Evolutionary conservation across 2,113 vertebrate genomes (phyloP), one percentile per base, ranked within the genome.

Genomic region (Macroglossus sobrinus): DNA sequence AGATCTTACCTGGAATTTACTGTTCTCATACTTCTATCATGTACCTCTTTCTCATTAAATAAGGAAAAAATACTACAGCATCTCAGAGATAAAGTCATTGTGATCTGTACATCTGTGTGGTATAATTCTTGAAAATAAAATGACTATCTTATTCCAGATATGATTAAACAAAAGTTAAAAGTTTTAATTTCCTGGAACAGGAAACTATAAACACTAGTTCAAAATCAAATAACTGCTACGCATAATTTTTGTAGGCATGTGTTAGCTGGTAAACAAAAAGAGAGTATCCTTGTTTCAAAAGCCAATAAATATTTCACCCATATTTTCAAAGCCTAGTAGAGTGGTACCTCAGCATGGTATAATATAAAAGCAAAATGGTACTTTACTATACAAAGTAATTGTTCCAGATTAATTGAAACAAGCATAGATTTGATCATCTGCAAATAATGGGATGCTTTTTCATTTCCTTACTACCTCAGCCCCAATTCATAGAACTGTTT

Each of bases 371-470:
- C 7, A 89, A 61, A 93, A 72, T 93, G 26, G 38, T 21, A 53
- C 84, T 33, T 50, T 50, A 24, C 38, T n/a, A 22, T 22, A 66
- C 53, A 74, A 68, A 81, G 8, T 75, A 59, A 12, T 59, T 92
- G 50, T 86, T 96, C 38, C 82, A 55, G 40, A 53, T 90, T 80
- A 79, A 76, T 53, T 87, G 63, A 95, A 78, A 7, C 66, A 93
- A 97, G 69, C 18, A 79, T 26, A 59, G 11, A 53, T 72, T 43
- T 82, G 57, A 91, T 90, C 75, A 87, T 85, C 75, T 82, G n/a
- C n/a, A 93, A 94, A 84, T 24, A 88, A 88, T 35, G 8, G 66
- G 68, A 72, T 81, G 75, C n/a, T 75, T 94, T 92, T 94, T 94
- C 43, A 84, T 89, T 89, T 88, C 7, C 16, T 93, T 55, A 38